A percentile compares a stretch with the other conserved stretches of the same genome.
Evolutionary conservation across 2,888 invertebrate genomes (phyloP).

Genomic region (Strigamia transsilvanica): DNA sequence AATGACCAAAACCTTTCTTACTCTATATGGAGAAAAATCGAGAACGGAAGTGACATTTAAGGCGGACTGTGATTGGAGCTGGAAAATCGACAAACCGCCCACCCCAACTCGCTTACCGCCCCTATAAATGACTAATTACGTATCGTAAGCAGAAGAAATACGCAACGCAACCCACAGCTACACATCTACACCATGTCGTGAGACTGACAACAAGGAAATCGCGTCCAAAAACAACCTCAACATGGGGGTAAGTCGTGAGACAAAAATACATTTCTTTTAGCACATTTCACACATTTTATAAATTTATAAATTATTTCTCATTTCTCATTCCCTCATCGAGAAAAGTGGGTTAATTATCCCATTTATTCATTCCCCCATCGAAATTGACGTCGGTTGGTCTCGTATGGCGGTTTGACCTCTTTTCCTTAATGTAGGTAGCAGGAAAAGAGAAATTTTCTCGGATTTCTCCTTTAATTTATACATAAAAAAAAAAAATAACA

Average conservation of each 20-base stretch:
- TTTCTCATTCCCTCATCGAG: no score
- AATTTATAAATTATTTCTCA: no score
- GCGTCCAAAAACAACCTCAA: background rate
- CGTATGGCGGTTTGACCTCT: background rate
- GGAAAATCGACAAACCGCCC: background rate
- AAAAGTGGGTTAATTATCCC: background rate
- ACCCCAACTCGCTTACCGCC: background rate
- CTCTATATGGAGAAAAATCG: background rate
- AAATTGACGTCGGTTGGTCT: constrained; percentile 16
- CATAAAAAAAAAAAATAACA: background rate
- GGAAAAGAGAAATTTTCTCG: constrained; percentile 5
- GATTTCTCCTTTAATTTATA: background rate
- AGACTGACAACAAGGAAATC: no score
- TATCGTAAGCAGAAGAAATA: background rate
- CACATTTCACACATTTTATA: no score
- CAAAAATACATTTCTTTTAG: no score
- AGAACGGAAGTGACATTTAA: constrained; percentile 39
- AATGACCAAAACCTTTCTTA: background rate
- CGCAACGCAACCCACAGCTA: background rate
- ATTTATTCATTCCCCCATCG: background rate
- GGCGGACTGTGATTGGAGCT: constrained; percentile 7
- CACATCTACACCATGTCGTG: no score
- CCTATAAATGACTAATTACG: constrained; percentile 6
- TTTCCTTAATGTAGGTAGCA: background rate
- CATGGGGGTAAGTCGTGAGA: constrained; percentile 1